phyloP scores from a whole-genome alignment of 2,888 invertebrate genomes.

The Salpingus planirostris region DNA sequence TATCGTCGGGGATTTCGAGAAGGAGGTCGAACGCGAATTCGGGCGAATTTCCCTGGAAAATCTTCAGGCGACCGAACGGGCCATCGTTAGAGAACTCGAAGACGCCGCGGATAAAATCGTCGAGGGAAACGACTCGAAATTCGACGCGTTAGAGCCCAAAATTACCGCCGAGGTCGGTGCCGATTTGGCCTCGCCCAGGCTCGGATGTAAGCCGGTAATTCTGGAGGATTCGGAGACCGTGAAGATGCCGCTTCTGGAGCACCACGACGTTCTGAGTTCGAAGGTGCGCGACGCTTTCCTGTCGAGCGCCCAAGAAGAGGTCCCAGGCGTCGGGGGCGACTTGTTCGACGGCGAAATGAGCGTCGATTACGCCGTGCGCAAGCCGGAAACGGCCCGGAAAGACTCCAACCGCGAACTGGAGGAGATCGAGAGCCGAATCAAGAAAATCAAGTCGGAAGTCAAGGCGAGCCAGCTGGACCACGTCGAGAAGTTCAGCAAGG shows the following conservation, averaged over 20 bases:
- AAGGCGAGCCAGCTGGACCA: slow-evolving; percentile 30
- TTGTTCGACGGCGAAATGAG: too few species aligned
- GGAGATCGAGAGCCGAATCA: slow-evolving; percentile 29
- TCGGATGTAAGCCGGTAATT: slow-evolving; percentile 9
- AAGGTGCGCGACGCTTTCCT: slow-evolving; percentile 52
- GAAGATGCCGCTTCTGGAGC: slow-evolving; percentile 13
- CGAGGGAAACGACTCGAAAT: slow-evolving; percentile 23
- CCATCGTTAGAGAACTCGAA: slow-evolving; percentile 31
- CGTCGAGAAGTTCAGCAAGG: slow-evolving; percentile 36
- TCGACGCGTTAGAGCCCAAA: too few species aligned
- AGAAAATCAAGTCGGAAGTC: slow-evolving; percentile 31
- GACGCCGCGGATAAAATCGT: slow-evolving; percentile 35
- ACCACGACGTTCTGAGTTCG: slow-evolving; percentile 26
- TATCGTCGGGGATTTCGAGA: slow-evolving; percentile 50
- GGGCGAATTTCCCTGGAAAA: slow-evolving; percentile 40
- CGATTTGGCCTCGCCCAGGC: not conserved
- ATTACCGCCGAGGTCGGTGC: not conserved
- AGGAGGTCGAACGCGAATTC: slow-evolving; percentile 52
- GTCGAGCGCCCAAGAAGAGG: slow-evolving; percentile 51
- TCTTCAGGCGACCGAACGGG: slow-evolving; percentile 21
- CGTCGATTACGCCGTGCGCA: slow-evolving; percentile 14
- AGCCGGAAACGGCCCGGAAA: slow-evolving; percentile 21
- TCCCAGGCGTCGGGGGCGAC: slow-evolving; percentile 23
- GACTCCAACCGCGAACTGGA: slow-evolving; percentile 36
- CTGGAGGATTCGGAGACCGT: slow-evolving; percentile 22